Evolutionary conservation across 1,140 invertebrate genomes (phyloP), one percentile per base, ranked within the genome.

Genomic region (Drosophila mauritiana): DNA sequence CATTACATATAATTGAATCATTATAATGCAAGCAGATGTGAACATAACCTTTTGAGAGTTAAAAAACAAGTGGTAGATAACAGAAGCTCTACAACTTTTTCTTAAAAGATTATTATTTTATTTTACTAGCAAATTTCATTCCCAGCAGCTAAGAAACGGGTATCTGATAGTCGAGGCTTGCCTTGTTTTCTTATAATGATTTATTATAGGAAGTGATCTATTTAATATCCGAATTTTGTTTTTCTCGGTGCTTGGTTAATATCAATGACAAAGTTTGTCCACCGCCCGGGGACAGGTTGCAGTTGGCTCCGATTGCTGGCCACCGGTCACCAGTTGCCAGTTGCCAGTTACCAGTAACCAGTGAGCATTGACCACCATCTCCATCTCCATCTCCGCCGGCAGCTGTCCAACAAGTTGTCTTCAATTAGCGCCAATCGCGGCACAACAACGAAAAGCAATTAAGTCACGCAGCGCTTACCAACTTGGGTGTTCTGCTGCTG

Each of bases 381-480:
- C 20, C 20, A 56, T 13, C 17, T 22, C 59, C 52, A 56, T 13
- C 17, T 34, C 36, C 37, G 42, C 25, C 17, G 72, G 49, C 70
- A 51, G 55, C 58, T 42, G 59, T 48, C 70, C 77, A 70, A 72
- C 84, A 80, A 77, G 84, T 89, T 88, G 80, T 57, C 85, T 80
- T 89, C 84, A 88, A 88, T 88, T 88, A 88, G 84, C 85, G 84
- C 77, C 80, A 88, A 88, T 88, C 84, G 76, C 42, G 45, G 84
- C 48, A 51, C 57, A 88, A 88, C 84, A 88, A 78, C 84, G 85
- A 88, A 88, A 88, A 80, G 67, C 84, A 88, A 88, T 88, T 88
- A 88, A 88, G 85, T 80, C 77, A 76, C 79, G 63, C 54, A 27
- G 37, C 37, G 42, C n/a, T 39, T 36, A 65, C 11, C 72, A 34